Evolutionary conservation across 2,888 invertebrate species (phyloP).

Genomic region (Drepana falcataria): DNA sequence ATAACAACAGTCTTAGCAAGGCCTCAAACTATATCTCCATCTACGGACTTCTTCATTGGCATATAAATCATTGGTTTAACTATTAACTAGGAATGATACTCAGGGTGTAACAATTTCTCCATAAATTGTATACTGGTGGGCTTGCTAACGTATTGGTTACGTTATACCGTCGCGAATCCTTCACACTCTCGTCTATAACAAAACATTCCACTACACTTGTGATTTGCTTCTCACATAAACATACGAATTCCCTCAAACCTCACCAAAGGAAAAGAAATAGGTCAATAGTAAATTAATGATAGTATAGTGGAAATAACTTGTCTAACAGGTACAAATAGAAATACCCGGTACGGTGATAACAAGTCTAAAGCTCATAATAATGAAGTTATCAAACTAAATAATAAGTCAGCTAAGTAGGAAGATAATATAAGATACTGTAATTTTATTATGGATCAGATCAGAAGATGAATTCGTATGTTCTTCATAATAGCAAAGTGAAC

Average conservation of each 20-base stretch:
- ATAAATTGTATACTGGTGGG: background rate
- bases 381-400: too few species aligned
- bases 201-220: background rate
- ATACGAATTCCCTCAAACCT: background rate
- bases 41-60: too few species aligned
- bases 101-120: background rate
- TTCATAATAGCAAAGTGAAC: background rate
- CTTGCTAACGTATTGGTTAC: background rate
- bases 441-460: background rate
- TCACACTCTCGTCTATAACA: background rate
- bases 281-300: too few species aligned
- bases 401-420: too few species aligned
- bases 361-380: too few species aligned
- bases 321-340: too few species aligned
- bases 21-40: too few species aligned
- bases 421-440: too few species aligned
- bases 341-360: too few species aligned
- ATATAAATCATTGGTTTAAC: too few species aligned
- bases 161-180: background rate
- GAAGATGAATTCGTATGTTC: background rate
- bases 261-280: background rate
- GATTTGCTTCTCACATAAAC: background rate
- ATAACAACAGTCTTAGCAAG: too few species aligned
- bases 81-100: constrained; percentile 2
- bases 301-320: too few species aligned